These are phyloP conservation scores for Aviceda subcristata DNA, from an alignment of 2,113 vertebrate species.

Conservation along the genomic window DNA sequence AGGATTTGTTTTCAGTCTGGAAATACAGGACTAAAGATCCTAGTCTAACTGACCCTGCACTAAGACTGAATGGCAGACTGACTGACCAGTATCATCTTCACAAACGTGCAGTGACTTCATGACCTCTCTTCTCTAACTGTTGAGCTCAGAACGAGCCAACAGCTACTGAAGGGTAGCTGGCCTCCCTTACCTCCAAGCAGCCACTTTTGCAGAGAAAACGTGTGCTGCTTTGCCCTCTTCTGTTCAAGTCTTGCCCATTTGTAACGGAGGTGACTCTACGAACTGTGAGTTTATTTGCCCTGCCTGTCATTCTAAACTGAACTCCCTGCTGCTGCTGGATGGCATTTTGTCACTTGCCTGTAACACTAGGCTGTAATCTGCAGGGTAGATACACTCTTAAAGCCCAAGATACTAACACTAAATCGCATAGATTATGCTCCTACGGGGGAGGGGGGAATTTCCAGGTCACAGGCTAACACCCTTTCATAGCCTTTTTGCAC, in stretches of 20 bases:
- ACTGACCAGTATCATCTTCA: not conserved
- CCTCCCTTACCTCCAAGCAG: not conserved
- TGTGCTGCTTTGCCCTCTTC: not conserved
- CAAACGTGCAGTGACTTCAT: not conserved
- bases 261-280: not conserved
- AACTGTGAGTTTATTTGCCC: not conserved
- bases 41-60: not conserved
- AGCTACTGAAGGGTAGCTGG: not conserved
- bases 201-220: not conserved
- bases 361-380: not conserved
- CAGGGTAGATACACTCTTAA: not conserved
- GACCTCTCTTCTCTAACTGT: not conserved
- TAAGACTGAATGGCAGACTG: not conserved
- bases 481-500: not conserved
- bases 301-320: not conserved
- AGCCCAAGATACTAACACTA: not conserved
- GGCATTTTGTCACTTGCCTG: not conserved
- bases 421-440: not conserved
- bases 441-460: not conserved
- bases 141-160: not conserved
- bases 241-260: not conserved
- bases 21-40: not conserved
- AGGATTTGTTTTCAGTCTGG: not conserved
- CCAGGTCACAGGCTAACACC: not conserved
- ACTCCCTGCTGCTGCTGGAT: not conserved